Percentiles rank a stretch among this genome's conserved stretches.
phyloP scores from a whole-genome alignment of 2,113 vertebrate species.

The Larimichthys polyactis region DNA sequence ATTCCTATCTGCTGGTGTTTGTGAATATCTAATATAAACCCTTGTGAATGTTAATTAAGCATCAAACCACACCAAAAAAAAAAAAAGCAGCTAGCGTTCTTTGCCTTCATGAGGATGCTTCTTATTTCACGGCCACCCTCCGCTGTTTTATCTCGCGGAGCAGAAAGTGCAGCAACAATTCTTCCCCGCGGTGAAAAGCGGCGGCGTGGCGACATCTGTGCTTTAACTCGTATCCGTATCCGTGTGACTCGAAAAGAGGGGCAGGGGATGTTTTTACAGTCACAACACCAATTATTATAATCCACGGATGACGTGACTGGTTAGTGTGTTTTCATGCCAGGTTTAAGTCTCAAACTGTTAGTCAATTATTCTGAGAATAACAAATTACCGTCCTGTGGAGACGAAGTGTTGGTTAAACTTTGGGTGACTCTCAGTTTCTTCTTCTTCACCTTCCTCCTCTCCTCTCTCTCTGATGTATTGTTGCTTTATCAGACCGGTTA shows the following conservation, averaged over 20 bases:
- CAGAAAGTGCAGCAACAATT: slow-evolving; percentile 46
- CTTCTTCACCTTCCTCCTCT: background rate
- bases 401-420: background rate
- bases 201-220: background rate
- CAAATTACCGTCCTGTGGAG: slow-evolving; percentile 9
- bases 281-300: slow-evolving; percentile 34
- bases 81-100: background rate
- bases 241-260: slow-evolving; percentile 12
- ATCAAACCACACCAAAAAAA: background rate
- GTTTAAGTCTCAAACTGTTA: background rate
- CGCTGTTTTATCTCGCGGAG: slow-evolving; percentile 46
- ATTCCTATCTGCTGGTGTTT: background rate
- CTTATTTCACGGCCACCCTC: slow-evolving; percentile 1
- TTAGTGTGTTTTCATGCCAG: slow-evolving; percentile 14
- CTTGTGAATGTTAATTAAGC: slow-evolving; percentile 3
- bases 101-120: background rate
- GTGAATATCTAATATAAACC: slow-evolving; percentile 5
- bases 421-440: background rate
- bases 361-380: background rate
- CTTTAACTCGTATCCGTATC: background rate
- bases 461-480: background rate
- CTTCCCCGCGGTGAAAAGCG: slow-evolving; percentile 2
- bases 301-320: slow-evolving; percentile 22
- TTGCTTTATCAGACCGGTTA: too few relatives aligned
- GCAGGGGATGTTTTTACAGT: background rate